Conservation (phyloP, 2,797 vertebrate genomes). For the Dicrostonyx torquatus region DNA sequence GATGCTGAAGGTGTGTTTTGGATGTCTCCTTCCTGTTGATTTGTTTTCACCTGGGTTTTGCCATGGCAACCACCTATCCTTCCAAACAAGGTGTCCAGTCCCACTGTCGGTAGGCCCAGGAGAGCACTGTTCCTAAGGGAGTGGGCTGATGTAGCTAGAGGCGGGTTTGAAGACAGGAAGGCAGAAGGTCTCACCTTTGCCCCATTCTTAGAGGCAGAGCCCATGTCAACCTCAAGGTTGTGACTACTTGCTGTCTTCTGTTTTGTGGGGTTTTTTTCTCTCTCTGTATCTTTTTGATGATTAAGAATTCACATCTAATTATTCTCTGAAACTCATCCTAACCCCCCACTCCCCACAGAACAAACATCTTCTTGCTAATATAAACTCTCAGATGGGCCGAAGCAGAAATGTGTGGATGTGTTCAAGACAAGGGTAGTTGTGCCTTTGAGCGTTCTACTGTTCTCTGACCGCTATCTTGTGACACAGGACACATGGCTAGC, state of each 20-base stretch:
- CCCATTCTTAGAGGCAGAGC: not conserved
- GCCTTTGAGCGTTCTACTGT: not conserved
- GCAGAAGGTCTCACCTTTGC: no score
- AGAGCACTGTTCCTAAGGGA: not conserved
- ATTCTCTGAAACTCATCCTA: not conserved
- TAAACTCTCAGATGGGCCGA: not conserved
- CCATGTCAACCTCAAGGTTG: not conserved
- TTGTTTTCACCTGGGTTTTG: not conserved
- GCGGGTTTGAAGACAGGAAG: not conserved
- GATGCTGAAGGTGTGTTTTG: accelerated
- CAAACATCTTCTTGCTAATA: not conserved
- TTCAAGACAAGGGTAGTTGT: not conserved
- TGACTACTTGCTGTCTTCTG: no score
- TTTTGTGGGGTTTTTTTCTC: no score
- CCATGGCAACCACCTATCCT: not conserved
- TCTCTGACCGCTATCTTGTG: not conserved
- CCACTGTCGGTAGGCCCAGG: not conserved
- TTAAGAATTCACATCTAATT: not conserved
- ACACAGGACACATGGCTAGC: not conserved
- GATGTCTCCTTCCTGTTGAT: not conserved
- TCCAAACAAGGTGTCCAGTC: not conserved
- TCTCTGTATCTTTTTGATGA: not conserved
- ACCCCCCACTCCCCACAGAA: no score
- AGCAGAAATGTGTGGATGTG: no score
- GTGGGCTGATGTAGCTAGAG: not conserved